phyloP scores from a whole-genome alignment of 2,113 vertebrate species.

The Procapra przewalskii region DNA sequence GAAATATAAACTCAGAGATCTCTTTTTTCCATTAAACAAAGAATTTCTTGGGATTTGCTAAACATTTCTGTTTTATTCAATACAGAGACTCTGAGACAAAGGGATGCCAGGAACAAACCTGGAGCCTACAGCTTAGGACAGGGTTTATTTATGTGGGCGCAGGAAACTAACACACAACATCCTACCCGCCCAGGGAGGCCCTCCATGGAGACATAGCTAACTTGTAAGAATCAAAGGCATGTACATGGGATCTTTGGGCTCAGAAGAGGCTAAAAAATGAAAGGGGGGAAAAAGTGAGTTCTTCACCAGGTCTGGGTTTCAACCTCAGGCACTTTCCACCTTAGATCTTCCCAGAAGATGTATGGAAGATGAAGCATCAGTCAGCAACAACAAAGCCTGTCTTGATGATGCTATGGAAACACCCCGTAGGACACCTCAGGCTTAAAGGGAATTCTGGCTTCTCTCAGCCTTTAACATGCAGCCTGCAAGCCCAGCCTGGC shows the following conservation, averaged over 20 bases:
- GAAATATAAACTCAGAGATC: constrained; percentile 67
- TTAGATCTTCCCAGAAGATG: neutral
- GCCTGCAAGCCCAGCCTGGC: neutral
- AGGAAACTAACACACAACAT: constrained; percentile 7
- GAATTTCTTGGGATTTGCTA: constrained; percentile 72
- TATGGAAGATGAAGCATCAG: neutral
- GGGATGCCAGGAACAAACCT: constrained; percentile 60
- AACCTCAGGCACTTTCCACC: neutral
- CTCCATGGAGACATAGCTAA: neutral
- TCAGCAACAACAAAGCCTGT: neutral
- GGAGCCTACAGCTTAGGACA: constrained; percentile 21
- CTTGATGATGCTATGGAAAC: neutral
- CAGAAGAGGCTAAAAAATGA: neutral
- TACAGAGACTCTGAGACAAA: constrained; percentile 53
- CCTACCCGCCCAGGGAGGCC: neutral
- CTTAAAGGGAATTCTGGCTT: neutral
- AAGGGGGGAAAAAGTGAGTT: neutral
- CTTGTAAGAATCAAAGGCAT: neutral
- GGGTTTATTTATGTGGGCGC: constrained; percentile 60
- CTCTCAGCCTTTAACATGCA: neutral
- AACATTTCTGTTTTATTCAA: constrained; percentile 70
- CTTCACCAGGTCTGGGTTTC: neutral
- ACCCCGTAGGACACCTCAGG: neutral
- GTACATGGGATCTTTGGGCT: neutral
- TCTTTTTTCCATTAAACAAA: constrained; percentile 71